Conservation (phyloP, 2,113 vertebrate genomes). For the Helogale parvula region DNA sequence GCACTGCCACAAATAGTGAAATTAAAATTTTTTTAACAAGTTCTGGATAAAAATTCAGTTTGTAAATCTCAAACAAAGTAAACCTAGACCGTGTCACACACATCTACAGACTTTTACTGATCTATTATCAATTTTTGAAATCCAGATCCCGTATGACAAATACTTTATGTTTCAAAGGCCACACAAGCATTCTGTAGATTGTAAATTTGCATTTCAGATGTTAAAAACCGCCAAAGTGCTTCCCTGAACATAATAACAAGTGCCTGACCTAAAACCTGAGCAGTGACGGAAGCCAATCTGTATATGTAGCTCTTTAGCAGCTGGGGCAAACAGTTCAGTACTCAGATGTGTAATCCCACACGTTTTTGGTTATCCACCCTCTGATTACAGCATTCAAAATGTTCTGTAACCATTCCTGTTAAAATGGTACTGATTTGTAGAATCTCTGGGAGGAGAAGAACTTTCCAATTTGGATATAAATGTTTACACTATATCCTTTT, state of each 20-base stretch:
- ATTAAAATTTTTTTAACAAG: constrained; percentile 1
- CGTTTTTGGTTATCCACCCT: not conserved
- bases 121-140: constrained; percentile 50
- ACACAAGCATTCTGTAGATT: constrained; percentile 6
- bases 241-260: constrained; percentile 15
- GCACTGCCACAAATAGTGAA: not conserved
- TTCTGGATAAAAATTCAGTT: constrained; percentile 36
- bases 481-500: not conserved
- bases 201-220: constrained; percentile 30
- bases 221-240: constrained; percentile 35
- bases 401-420: constrained; percentile 9
- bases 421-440: not conserved
- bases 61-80: constrained; percentile 53
- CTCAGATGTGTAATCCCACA: not conserved
- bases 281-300: not conserved
- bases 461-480: not conserved
- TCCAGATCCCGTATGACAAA: not conserved
- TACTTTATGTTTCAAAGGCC: not conserved
- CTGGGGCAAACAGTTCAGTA: not conserved
- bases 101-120: constrained; percentile 27
- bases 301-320: not conserved
- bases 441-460: not conserved
- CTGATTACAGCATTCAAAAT: not conserved
- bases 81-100: not conserved
- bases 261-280: constrained; percentile 48